Evolutionary conservation across 2,113 vertebrate genomes (phyloP), one percentile per base, ranked within the genome.

Genomic region (Erythrocercus mccallii): DNA sequence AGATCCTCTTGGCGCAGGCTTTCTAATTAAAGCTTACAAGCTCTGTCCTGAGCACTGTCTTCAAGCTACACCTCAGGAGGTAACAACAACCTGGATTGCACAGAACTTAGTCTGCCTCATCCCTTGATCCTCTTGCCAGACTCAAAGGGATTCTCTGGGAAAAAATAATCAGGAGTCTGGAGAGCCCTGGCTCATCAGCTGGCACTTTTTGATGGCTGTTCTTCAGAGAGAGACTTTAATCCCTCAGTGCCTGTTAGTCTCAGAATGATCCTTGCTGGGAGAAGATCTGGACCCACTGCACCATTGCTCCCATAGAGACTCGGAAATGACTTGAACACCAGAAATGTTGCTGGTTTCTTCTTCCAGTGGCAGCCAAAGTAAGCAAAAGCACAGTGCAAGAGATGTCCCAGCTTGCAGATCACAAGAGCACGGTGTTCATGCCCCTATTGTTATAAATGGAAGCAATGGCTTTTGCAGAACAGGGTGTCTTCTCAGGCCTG

Each of bases 1-100:
- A 94, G 94, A 68, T 95, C 86, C 48, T 94, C 89, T 81, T 76
- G 88, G 86, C 40, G 83, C 95, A 96, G 92, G 94, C 91, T 93
- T 57, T 73, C 91, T 74, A 95, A 82, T 73, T 71, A 86, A 58
- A 70, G 30, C 60, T 74, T 86, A 70, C 30, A 88, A 69, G 15
- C 6, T 8, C n/a, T 83, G 27, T 78, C 33, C 84, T 95, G 74
- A 88, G 64, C 51, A 94, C 86, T 94, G 31, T 94, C 86, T 93
- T 95, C 93, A 86, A 58, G 60, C 68, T 93, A 78, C 56, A 54
- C 28, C n/a, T 93, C 68, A 54, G 56, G 40, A 92, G 22, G 33
- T 53, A 70, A 93, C 13, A 82, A 38, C 40, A 88, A 40, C 51
- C 40, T 56, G 31, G n/a, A 77, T 42, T 15, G 31, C 78, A 56